These are phyloP conservation scores for Poecilia gillii DNA, from an alignment of 2,797 vertebrate genomes.

Conservation along the genomic window DNA sequence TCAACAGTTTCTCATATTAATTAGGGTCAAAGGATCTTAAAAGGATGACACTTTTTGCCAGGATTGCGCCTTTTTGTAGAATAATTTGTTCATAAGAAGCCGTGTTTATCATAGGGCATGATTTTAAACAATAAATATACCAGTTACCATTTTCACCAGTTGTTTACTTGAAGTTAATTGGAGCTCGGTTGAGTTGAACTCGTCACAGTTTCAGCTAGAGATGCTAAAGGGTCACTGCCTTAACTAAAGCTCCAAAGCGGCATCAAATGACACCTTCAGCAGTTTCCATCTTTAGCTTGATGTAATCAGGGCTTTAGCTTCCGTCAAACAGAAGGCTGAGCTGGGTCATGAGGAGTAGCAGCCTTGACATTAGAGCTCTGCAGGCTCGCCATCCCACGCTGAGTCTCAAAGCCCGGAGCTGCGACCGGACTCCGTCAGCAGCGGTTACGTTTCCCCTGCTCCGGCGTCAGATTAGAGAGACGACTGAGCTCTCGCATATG, in stretches of 20 bases:
- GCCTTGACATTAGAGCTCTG: slow-evolving; percentile 51
- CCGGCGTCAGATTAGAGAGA: slow-evolving; percentile 19
- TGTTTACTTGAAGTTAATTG: neutral
- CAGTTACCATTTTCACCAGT: neutral
- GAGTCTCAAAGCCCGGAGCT: slow-evolving; percentile 36
- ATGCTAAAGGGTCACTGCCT: slow-evolving; percentile 16
- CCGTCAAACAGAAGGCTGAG: slow-evolving; percentile 33
- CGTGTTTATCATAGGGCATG: too few relatives aligned
- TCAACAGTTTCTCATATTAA: neutral
- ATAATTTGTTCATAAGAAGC: neutral
- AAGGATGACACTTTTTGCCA: neutral
- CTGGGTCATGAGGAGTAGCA: slow-evolving; percentile 16
- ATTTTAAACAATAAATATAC: neutral
- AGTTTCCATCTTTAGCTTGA: slow-evolving; percentile 28
- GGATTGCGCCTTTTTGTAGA: neutral
- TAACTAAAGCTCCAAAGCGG: slow-evolving; percentile 46
- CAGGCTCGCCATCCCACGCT: slow-evolving; percentile 45
- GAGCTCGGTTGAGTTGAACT: slow-evolving; percentile 3
- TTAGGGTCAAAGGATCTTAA: neutral
- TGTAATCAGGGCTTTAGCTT: slow-evolving; percentile 32
- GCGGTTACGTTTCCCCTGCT: slow-evolving; percentile 34
- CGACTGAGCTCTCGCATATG: slow-evolving; percentile 7
- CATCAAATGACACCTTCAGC: slow-evolving; percentile 24
- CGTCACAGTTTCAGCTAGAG: slow-evolving; percentile 18
- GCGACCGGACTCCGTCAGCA: slow-evolving; percentile 27